Base-by-base conservation (phyloP, 2,888 invertebrate genomes). In the Mesorhabditis spiculigera region DNA sequence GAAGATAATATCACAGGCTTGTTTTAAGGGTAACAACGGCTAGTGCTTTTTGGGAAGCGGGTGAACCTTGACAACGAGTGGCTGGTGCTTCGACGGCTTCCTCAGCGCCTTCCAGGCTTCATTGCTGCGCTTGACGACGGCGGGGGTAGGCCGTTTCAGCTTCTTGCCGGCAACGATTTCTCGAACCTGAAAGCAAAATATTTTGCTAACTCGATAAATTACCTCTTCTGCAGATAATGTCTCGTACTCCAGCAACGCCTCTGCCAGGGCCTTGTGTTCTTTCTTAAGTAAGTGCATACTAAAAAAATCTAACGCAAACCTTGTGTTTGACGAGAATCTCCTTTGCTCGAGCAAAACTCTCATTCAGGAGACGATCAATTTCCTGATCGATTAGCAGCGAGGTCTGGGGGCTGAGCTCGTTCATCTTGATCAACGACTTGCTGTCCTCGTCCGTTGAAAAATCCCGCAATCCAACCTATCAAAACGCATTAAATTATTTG, bases 171-270 rank as follows among this genome's bases (percentile, higher is more conserved):
- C 63, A 13, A 77, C 75, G 64, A 78, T 75, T 58, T 71, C 61
- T 63, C 65, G 67, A 63, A 71, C 71, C 71, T 69, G 45, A 41
- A 69, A 0, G 4, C n/a, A 45, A 44, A 6, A 58, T 43, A 10
- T 4, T 61, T 63, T 68, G 42, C 13, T 45, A 28, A 28, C 28
- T 1, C 28, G 28, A 28, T 28, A 43, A 13, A 98, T n/a, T 50
- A 50, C 92, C 86, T 98, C 96, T 43, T 95, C 94, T 4, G 92
- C 92, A 88, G 95, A 93, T 73, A 98, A 88, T 0, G 98, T 98
- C 89, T 99, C 98, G 86, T 96, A 93, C 88, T 94, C 93, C 76
- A 99, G 89, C 71, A 98, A 89, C 0, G 96, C 95, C 86, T 96
- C 94, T 0, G 97, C 95, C n/a, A 99, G 87, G 10, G 92, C 91